phyloP scores from a whole-genome alignment of 2,888 invertebrate genomes.

The Frankliniella fusca region DNA sequence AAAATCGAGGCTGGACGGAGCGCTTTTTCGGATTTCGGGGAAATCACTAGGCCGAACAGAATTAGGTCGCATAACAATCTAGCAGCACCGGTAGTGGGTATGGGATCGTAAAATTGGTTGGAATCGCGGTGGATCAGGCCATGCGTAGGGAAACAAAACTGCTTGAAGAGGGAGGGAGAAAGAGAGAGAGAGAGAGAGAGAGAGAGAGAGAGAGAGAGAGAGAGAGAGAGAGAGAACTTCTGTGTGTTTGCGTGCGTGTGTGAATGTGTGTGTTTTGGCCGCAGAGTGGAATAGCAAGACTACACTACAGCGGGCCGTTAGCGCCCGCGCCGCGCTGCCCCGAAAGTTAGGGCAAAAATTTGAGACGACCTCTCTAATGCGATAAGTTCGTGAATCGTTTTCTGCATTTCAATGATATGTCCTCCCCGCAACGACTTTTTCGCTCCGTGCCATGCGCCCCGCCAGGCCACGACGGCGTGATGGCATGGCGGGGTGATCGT shows the following conservation, averaged over 20 bases:
- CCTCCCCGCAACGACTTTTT: background rate
- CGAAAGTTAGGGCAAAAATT: constrained; percentile 13
- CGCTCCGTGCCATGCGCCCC: no score
- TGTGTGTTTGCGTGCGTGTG: no score
- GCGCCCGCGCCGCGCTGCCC: background rate
- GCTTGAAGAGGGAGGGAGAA: background rate
- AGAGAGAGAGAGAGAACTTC: background rate
- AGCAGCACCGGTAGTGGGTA: no score
- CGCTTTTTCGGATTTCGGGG: no score
- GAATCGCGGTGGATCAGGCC: background rate
- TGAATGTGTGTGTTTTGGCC: background rate
- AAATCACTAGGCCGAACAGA: no score
- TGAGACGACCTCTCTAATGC: background rate
- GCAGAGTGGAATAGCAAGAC: background rate
- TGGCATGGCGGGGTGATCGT: no score
- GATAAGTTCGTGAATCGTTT: constrained; percentile 4
- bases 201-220: no score
- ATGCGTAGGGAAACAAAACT: background rate
- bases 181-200: no score
- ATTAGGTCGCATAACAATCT: no score
- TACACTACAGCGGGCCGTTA: background rate
- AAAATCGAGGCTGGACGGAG: no score
- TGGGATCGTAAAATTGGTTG: no score
- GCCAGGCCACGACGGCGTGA: no score
- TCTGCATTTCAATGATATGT: constrained; percentile 9